Evolutionary conservation across 2,888 invertebrate genomes (phyloP), one percentile per base, ranked within the genome.

Genomic region (Tanypteryx hageni): DNA sequence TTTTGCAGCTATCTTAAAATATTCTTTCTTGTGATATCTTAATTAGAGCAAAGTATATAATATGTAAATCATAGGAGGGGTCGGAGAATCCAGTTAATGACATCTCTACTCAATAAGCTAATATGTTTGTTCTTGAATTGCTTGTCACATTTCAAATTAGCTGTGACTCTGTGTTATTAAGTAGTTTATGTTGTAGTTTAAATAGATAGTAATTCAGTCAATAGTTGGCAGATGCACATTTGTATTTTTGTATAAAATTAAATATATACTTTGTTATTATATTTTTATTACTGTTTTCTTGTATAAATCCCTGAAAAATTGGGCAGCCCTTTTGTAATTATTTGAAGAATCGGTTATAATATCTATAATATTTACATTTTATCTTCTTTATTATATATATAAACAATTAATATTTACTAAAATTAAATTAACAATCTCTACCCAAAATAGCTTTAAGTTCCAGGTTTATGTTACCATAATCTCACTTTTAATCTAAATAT

Each of bases 231-330:
- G 13, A 27, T 76, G 27, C 10, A 11, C 13, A 22, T 22, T 13
- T 76, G 76, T 76, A 76, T 76, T 76, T 76, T 76, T 76, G 76
- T 76, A 76, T 27, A 76, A 76, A 76, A 76, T 76, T 76, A 76
- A 76, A 76, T 27, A 27, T 76, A 27, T 27, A 76, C 18, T 8
- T 22, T 76, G 76, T 27, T 13, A 27, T 22, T 76, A 22, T 76
- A 27, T 76, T 76, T 76, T 22, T 76, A 27, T 76, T 22, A 27
- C 22, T n/a, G n/a, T n/a, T n/a, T n/a, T n/a, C n/a, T 76, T 76
- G 3, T 44, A 44, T 44, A 44, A 44, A 44, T 44, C 44, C 44
- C 44, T 44, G 44, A 44, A 44, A 44, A 1, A 44, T 44, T 44
- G 1, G 1, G 44, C 3, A 44, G 44, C 44, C 44, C 44, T 44